Evolutionary conservation across 2,113 vertebrate genomes (phyloP), one percentile per base, ranked within the genome.

Genomic region (Mionectes macconnelli): DNA sequence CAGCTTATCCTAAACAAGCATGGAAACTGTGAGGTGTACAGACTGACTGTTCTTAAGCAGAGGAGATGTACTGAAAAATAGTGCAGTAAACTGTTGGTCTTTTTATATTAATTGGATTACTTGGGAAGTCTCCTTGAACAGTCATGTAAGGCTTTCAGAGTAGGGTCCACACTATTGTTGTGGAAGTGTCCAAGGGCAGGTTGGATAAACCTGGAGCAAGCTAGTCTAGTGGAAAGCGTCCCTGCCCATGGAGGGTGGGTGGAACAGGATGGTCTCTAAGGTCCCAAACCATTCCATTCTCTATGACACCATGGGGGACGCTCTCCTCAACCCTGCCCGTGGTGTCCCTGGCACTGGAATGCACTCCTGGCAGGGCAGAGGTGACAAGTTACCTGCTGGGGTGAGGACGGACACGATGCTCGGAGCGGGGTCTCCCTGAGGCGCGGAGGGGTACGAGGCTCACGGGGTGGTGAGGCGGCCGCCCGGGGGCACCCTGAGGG

Each of bases 381-480:
- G 14, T 27, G 14, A 35, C 8, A 9, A 42, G 16, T 8, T 33
- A 49, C n/a, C 52, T 19, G 31, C n/a, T 35, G 31, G 4, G 2
- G 44, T 1, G 1, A 24, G 2, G 4, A 16, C 0, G 22, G 18
- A 6, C 10, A 2, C 4, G 1, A 8, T 3, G 13, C 5, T 35
- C 35, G 40, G 10, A 20, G 17, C 7, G 1, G 21, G 1, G 17
- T 17, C 2, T 0, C 17, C 44, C 27, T 2, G 13, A 64, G n/a
- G 4, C 3, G 8, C 11, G 19, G 31, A 67, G 3, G 40, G 16
- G 2, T 27, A 55, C 25, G 19, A 30, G 52, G 52, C 28, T 53
- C 6, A 16, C 14, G 52, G 52, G 52, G 50, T 4, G 50, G 50
- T 28, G 50, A 52, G 50, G 50, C 25, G 50, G 50, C 50, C 8